Percentiles rank a stretch among this genome's conserved stretches.
These are phyloP conservation scores for Drosophila meridionalis DNA, from an alignment of 2,888 invertebrate genomes.

Conservation along the genomic window DNA sequence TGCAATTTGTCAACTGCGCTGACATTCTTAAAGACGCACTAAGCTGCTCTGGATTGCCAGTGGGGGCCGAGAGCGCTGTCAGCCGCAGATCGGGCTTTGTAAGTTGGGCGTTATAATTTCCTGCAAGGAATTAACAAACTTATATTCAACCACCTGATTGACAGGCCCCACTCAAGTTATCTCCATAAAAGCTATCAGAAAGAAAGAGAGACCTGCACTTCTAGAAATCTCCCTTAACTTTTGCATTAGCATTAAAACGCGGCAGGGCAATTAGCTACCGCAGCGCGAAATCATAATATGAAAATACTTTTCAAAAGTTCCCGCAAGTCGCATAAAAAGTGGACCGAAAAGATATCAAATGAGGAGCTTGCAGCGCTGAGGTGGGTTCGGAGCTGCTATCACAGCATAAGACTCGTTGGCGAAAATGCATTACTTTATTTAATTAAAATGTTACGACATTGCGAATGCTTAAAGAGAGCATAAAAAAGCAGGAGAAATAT, in stretches of 20 bases:
- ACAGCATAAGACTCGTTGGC: slow-evolving; percentile 11
- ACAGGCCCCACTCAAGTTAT: slow-evolving; percentile 16
- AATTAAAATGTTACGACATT: slow-evolving; percentile 47
- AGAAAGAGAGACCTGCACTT: background rate
- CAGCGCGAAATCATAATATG: slow-evolving; percentile 57
- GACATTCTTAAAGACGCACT: slow-evolving; percentile 65
- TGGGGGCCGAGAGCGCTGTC: slow-evolving; percentile 18
- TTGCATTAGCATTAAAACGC: slow-evolving; percentile 61
- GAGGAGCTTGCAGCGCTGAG: background rate
- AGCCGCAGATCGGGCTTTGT: slow-evolving; percentile 29
- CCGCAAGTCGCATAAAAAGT: slow-evolving; percentile 65
- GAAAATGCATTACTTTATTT: slow-evolving; percentile 36
- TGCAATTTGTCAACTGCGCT: slow-evolving; percentile 62
- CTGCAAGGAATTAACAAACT: slow-evolving; percentile 43
- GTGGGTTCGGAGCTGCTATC: slow-evolving; percentile 10
- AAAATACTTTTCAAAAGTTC: slow-evolving; percentile 61
- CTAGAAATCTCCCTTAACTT: slow-evolving; percentile 39
- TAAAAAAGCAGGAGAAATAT: background rate
- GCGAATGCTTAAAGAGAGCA: slow-evolving; percentile 13
- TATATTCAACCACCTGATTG: slow-evolving; percentile 37
- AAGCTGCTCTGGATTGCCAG: slow-evolving; percentile 54
- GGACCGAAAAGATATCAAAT: slow-evolving; percentile 43
- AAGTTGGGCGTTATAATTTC: slow-evolving; percentile 50
- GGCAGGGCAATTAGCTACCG: slow-evolving; percentile 56
- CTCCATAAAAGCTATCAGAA: slow-evolving; percentile 1